These are phyloP conservation scores for Lophius americanus DNA, from an alignment of 2,797 vertebrate species.

Conservation along the genomic window DNA sequence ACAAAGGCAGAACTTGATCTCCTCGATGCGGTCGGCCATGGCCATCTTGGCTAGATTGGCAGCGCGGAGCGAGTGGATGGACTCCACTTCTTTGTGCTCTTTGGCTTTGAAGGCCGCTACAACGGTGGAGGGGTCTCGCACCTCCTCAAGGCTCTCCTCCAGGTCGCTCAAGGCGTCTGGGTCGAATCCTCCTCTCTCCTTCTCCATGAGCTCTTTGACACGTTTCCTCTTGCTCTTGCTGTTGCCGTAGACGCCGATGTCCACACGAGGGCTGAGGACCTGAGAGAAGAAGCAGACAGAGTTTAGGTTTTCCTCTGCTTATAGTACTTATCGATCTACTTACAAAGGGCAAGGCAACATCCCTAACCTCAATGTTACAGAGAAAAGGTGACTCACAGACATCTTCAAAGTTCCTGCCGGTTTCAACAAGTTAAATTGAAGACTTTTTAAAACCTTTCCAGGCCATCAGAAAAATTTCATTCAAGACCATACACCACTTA, in stretches of 20 bases:
- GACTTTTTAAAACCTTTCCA: no score
- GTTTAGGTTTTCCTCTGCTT: neutral
- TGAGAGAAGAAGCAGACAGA: slow-evolving; percentile 49
- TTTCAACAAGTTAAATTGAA: no score
- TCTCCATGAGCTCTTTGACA: slow-evolving; percentile 93
- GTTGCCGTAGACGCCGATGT: slow-evolving; percentile 95
- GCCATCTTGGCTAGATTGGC: slow-evolving; percentile 97
- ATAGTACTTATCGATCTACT: neutral
- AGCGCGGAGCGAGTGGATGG: slow-evolving; percentile 93
- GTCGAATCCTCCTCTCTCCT: slow-evolving; percentile 89
- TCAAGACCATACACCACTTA: no score
- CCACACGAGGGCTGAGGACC: slow-evolving; percentile 94
- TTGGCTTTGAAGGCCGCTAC: slow-evolving; percentile 95
- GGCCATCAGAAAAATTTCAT: no score
- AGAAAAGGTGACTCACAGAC: neutral
- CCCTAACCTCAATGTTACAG: no score
- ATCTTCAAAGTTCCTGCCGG: no score
- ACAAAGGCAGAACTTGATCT: slow-evolving; percentile 98
- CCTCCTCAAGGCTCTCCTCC: slow-evolving; percentile 90
- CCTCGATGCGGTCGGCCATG: slow-evolving; percentile 96
- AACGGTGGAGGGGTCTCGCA: slow-evolving; percentile 90
- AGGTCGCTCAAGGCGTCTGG: slow-evolving; percentile 90
- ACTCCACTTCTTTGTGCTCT: slow-evolving; percentile 94
- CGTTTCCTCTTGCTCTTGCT: slow-evolving; percentile 94
- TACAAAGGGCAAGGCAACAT: neutral